These are phyloP conservation scores for Triplophysa yarkandensis DNA, from an alignment of 2,797 vertebrate species.

Conservation along the genomic window DNA sequence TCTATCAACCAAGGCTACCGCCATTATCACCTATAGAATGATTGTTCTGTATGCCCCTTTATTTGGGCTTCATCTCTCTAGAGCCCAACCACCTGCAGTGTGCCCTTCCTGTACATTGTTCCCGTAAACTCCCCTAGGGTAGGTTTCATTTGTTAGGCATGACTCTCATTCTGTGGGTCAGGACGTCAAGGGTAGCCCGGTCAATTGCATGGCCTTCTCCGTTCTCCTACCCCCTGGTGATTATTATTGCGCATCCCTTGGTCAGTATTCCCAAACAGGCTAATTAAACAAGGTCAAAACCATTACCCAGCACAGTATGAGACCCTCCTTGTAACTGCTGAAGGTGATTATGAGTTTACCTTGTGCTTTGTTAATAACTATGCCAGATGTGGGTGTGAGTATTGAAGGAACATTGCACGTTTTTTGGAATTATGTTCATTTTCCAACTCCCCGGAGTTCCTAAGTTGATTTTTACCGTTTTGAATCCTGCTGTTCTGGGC, in stretches of 20 bases:
- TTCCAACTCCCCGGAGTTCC: too few relatives aligned
- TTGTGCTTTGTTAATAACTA: background rate
- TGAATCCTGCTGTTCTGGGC: too few relatives aligned
- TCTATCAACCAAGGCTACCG: constrained; percentile 6
- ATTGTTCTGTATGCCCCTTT: constrained; percentile 24
- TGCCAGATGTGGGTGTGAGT: too few relatives aligned
- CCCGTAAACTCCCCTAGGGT: constrained; percentile 30
- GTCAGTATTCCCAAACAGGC: constrained; percentile 46
- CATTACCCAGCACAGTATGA: constrained; percentile 31
- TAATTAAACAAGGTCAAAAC: constrained; percentile 49
- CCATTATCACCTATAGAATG: constrained; percentile 24
- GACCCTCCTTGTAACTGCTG: constrained; percentile 20
- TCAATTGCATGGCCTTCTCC: background rate
- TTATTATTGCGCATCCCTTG: constrained; percentile 32
- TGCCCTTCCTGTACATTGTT: constrained; percentile 46
- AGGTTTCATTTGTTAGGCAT: constrained; percentile 32
- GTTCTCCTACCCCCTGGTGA: constrained; percentile 7
- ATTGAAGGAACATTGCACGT: too few relatives aligned
- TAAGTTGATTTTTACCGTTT: too few relatives aligned
- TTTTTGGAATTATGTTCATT: too few relatives aligned
- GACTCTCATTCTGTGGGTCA: constrained; percentile 27
- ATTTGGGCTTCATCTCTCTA: constrained; percentile 22
- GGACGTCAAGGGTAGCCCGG: constrained; percentile 37
- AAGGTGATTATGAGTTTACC: constrained; percentile 48
- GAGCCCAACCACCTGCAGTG: constrained; percentile 9